A percentile compares a stretch with the other conserved stretches of the same genome.
phyloP scores from a whole-genome alignment of 2,113 vertebrate species.

The Paedocypris sp. region DNA sequence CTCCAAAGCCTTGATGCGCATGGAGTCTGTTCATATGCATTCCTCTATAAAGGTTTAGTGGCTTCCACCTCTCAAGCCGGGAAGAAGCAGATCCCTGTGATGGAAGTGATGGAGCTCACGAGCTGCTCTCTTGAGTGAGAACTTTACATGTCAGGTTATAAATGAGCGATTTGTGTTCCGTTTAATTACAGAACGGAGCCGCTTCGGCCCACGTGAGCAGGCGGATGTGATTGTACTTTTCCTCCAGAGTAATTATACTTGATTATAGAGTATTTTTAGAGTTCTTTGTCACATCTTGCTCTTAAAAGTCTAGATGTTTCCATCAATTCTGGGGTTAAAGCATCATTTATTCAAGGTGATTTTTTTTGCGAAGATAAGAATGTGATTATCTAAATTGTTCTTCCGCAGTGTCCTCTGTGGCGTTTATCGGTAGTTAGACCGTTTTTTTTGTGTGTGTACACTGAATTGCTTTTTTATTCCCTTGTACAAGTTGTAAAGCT shows the following conservation, averaged over 20 bases:
- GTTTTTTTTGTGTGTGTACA: too few relatives aligned
- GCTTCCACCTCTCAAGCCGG: background rate
- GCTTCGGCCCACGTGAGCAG: background rate
- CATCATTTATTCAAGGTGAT: too few relatives aligned
- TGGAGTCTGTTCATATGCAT: background rate
- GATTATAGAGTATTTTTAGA: conserved; percentile 14
- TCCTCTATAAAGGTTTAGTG: background rate
- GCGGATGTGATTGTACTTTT: conserved; percentile 9
- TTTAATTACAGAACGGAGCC: conserved; percentile 25
- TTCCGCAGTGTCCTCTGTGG: too few relatives aligned
- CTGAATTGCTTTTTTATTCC: too few relatives aligned
- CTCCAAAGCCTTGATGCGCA: background rate
- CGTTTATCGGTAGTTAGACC: too few relatives aligned
- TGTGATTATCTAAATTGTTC: too few relatives aligned
- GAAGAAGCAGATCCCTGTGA: conserved; percentile 24
- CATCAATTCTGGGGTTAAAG: too few relatives aligned
- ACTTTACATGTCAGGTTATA: conserved; percentile 31
- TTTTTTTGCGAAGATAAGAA: too few relatives aligned
- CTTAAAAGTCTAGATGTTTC: background rate
- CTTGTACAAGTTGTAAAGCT: too few relatives aligned
- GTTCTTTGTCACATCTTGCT: background rate
- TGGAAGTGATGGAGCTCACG: background rate
- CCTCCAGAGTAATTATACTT: conserved; percentile 4
- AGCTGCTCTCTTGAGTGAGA: conserved; percentile 15
- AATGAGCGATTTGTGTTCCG: conserved; percentile 17